Conservation (phyloP, 2,113 vertebrate species). For the Aplodontia rufa region DNA sequence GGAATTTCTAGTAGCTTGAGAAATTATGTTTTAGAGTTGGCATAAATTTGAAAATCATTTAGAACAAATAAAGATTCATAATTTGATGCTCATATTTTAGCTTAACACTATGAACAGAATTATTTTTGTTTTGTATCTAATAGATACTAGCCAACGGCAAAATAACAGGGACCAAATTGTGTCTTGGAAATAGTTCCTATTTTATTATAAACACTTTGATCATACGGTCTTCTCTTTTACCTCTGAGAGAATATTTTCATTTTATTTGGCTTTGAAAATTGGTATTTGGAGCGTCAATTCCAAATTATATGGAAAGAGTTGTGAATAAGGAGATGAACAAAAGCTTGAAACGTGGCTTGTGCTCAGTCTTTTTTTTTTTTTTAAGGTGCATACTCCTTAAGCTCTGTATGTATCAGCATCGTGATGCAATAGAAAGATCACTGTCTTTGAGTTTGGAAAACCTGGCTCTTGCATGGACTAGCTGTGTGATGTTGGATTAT, state of each 20-base stretch:
- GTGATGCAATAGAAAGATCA: neutral
- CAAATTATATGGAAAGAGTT: neutral
- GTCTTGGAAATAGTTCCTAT: slow-evolving; percentile 18
- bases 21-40: slow-evolving; percentile 26
- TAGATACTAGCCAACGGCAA: slow-evolving; percentile 25
- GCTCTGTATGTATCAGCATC: neutral
- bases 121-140: slow-evolving; percentile 42
- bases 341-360: neutral
- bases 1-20: slow-evolving; percentile 1
- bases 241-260: slow-evolving; percentile 47
- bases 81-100: slow-evolving; percentile 39
- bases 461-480: neutral
- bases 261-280: slow-evolving; percentile 48
- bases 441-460: neutral
- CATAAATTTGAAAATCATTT: neutral
- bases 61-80: neutral
- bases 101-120: neutral
- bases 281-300: neutral
- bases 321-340: neutral
- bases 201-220: slow-evolving; percentile 30
- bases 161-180: slow-evolving; percentile 27
- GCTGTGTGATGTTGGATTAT: neutral
- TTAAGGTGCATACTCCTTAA: neutral
- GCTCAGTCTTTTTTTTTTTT: neutral
- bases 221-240: neutral